Percentiles rank a stretch among this genome's conserved stretches.
Evolutionary conservation across 2,113 vertebrate genomes (phyloP).

Genomic region (Entelurus aequoreus): DNA sequence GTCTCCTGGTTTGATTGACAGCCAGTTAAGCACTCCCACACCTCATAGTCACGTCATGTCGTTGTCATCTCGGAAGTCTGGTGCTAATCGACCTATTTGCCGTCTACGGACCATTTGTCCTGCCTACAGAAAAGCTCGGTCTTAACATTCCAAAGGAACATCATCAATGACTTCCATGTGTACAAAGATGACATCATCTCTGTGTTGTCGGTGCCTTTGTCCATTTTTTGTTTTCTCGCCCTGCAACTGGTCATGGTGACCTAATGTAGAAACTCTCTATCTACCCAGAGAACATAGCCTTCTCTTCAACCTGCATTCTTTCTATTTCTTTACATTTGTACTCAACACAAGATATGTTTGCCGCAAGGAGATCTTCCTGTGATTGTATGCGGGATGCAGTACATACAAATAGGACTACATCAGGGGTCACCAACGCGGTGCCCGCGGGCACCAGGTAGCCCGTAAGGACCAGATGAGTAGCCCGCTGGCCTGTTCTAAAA

Average conservation of each 20-base stretch:
- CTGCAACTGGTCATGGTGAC: constrained; percentile 42
- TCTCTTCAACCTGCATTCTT: constrained; percentile 11
- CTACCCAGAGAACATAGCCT: background rate
- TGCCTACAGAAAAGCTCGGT: constrained; percentile 39
- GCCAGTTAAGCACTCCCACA: constrained; percentile 6
- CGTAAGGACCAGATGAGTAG: too few species aligned
- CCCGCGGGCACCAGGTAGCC: too few species aligned
- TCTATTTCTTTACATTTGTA: background rate
- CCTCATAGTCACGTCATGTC: constrained; percentile 5
- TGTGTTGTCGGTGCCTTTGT: constrained; percentile 67
- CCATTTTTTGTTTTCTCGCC: constrained; percentile 45
- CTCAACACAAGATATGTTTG: background rate
- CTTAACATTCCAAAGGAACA: constrained; percentile 46
- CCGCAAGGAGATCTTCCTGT: too few species aligned
- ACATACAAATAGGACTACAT: constrained; percentile 21
- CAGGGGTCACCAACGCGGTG: too few species aligned
- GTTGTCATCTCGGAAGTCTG: constrained; percentile 36
- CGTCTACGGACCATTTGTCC: constrained; percentile 38
- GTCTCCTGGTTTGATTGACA: constrained; percentile 4
- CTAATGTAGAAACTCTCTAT: constrained; percentile 45
- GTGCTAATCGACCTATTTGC: constrained; percentile 48
- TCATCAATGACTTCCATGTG: constrained; percentile 40
- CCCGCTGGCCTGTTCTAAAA: too few species aligned
- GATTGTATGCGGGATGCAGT: constrained; percentile 17
- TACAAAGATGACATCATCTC: constrained; percentile 47